A percentile compares a stretch with the other conserved stretches of the same genome.
Conservation (phyloP, 2,888 invertebrate species). For the Caenorhabditis sp. region DNA sequence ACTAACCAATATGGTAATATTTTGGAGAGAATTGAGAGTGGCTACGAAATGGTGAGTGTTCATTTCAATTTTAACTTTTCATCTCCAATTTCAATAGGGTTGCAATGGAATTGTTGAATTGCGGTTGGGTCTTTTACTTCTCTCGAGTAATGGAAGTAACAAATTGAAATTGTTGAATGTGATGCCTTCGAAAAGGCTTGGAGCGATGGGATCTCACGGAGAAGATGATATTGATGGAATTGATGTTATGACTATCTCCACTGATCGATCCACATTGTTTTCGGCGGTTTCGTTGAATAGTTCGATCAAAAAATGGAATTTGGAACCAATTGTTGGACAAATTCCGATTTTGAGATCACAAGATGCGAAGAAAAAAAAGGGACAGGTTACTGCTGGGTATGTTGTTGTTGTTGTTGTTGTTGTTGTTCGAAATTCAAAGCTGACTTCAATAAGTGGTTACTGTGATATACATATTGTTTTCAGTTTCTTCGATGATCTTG, state of each 20-base stretch:
- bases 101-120: constrained; percentile 44
- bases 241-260: constrained; percentile 34
- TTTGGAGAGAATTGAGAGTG: constrained; percentile 56
- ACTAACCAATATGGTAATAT: constrained; percentile 61
- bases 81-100: constrained; percentile 10
- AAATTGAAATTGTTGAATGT: constrained; percentile 53
- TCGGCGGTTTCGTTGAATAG: constrained; percentile 33
- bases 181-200: constrained; percentile 58
- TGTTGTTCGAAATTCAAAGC: no score
- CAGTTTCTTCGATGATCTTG: constrained; percentile 47
- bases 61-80: no score
- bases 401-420: no score
- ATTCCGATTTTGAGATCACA: constrained; percentile 54
- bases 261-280: constrained; percentile 25
- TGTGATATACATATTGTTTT: not conserved
- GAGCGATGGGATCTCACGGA: constrained; percentile 44
- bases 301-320: constrained; percentile 45
- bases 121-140: constrained; percentile 38
- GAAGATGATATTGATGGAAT: constrained; percentile 46
- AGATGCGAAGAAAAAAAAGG: constrained; percentile 50
- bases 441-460: not conserved
- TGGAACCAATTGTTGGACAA: constrained; percentile 39
- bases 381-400: constrained; percentile 33
- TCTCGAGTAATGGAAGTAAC: constrained; percentile 41
- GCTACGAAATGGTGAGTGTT: constrained; percentile 51